Percentiles rank a stretch among this genome's conserved stretches.
These are phyloP conservation scores for Anadara kagoshimensis DNA, from an alignment of 1,140 invertebrate species.

Conservation along the genomic window DNA sequence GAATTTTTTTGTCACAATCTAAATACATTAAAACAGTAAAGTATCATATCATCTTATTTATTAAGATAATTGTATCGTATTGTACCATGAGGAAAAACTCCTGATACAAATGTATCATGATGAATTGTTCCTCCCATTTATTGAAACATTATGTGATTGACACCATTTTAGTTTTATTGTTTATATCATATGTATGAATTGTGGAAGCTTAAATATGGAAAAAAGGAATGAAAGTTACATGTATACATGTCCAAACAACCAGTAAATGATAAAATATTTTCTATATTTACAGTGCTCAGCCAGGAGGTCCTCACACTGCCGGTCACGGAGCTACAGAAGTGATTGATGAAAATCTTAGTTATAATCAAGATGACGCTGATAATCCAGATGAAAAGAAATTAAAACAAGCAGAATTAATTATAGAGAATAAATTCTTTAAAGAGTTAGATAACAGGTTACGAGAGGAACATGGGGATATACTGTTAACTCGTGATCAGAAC, in stretches of 20 bases:
- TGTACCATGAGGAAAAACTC: too few relatives aligned
- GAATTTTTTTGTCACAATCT: too few relatives aligned
- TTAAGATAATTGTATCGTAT: too few relatives aligned
- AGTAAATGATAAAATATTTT: not conserved
- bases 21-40: too few relatives aligned
- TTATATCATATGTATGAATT: too few relatives aligned
- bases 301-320: constrained; percentile 57
- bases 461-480: constrained; percentile 61
- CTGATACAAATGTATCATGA: too few relatives aligned
- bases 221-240: not conserved
- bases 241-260: not conserved
- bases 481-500: constrained; percentile 38
- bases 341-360: constrained; percentile 69
- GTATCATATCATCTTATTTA: too few relatives aligned
- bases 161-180: too few relatives aligned
- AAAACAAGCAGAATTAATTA: constrained; percentile 60
- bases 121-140: too few relatives aligned
- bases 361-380: constrained; percentile 43
- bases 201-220: too few relatives aligned
- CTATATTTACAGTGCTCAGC: constrained; percentile 44
- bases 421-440: constrained; percentile 53
- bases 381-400: constrained; percentile 44
- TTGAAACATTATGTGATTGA: too few relatives aligned
- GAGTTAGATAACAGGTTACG: constrained; percentile 64
- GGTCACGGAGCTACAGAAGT: constrained; percentile 67